These are phyloP conservation scores for Parambassis ranga DNA, from an alignment of 2,797 vertebrate species.

Conservation along the genomic window DNA sequence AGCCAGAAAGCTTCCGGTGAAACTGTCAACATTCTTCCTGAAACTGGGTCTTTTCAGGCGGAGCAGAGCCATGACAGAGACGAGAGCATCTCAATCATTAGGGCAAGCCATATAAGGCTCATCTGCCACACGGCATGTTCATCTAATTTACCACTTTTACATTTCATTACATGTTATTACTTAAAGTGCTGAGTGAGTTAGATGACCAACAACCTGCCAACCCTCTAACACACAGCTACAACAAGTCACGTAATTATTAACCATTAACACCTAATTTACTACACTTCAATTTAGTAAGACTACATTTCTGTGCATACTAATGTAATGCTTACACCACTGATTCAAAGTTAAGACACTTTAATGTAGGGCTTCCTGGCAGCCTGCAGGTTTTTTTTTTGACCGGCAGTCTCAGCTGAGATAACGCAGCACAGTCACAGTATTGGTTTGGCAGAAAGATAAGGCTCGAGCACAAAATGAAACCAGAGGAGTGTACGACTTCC, in stretches of 20 bases:
- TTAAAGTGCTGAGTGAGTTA: neutral
- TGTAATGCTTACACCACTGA: neutral
- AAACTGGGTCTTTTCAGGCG: constrained; percentile 22
- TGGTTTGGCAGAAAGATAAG: constrained; percentile 19
- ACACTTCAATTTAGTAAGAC: too few relatives aligned
- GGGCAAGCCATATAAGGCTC: neutral
- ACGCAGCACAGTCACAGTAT: constrained; percentile 2
- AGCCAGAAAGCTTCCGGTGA: constrained; percentile 42
- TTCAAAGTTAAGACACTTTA: neutral
- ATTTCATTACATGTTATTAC: neutral
- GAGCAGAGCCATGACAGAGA: neutral
- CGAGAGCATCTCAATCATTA: neutral
- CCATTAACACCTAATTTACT: neutral
- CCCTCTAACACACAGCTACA: neutral
- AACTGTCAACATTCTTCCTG: constrained; percentile 28
- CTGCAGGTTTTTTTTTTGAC: neutral
- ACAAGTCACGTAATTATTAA: constrained; percentile 39
- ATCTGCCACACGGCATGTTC: neutral
- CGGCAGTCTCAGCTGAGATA: constrained; percentile 12
- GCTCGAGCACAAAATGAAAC: constrained; percentile 47
- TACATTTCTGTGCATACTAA: neutral
- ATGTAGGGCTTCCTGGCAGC: neutral
- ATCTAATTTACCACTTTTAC: neutral
- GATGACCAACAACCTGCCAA: neutral
- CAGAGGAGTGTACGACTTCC: neutral